Evolutionary conservation across 2,888 invertebrate genomes (phyloP).

Genomic region (Drosophila affinis): DNA sequence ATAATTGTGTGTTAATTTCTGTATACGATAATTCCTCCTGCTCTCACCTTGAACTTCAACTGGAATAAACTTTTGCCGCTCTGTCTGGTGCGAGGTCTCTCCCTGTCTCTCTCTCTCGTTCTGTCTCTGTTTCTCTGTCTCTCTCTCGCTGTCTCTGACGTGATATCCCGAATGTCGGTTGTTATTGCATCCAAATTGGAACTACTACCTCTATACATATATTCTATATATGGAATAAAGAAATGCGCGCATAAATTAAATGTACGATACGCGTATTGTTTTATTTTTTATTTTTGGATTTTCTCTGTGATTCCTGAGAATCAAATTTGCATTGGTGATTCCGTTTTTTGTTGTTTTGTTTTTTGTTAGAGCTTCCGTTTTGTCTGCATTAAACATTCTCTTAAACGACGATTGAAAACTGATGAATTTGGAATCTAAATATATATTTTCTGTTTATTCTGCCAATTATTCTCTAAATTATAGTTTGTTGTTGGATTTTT

Average conservation of each 20-base stretch:
- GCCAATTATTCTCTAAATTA: background rate
- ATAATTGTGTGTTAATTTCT: conserved; percentile 62
- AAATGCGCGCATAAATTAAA: conserved; percentile 38
- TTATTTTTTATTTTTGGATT: conserved; percentile 34
- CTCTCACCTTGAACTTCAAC: conserved; percentile 76
- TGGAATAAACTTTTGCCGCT: conserved; percentile 70
- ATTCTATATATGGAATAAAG: conserved; percentile 16
- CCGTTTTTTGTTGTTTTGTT: background rate
- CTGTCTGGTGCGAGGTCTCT: conserved; percentile 11
- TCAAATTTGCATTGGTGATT: conserved; percentile 56
- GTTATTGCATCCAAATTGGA: conserved; percentile 38
- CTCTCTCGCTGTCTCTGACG: conserved; percentile 22
- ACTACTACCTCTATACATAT: conserved; percentile 25
- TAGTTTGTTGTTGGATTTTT: conserved; percentile 1
- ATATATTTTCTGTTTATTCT: background rate
- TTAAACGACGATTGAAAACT: too few species aligned
- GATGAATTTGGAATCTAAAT: too few species aligned
- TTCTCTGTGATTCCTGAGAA: conserved; percentile 1
- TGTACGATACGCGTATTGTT: conserved; percentile 19
- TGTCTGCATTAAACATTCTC: conserved; percentile 12
- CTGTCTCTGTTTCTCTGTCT: conserved; percentile 22
- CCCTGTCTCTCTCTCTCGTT: background rate
- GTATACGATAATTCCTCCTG: conserved; percentile 58
- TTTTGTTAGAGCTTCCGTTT: conserved; percentile 47
- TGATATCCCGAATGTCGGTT: conserved; percentile 30